Conservation (phyloP, 2,888 invertebrate genomes). For the Miltochrista miniata region DNA sequence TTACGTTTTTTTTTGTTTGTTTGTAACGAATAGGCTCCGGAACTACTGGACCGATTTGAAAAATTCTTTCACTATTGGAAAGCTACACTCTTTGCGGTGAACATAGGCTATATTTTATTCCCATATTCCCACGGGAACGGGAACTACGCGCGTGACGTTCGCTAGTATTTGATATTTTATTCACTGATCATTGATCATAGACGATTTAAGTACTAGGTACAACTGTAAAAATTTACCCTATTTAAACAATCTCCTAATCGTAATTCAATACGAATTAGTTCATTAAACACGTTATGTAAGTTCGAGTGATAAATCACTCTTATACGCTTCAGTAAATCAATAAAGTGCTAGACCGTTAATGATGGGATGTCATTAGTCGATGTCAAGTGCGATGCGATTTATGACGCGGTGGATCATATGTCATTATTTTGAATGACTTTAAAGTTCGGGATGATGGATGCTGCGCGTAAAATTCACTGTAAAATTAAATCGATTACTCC, state of each 20-base stretch:
- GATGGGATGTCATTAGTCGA: constrained; percentile 10
- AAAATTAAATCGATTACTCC: background rate
- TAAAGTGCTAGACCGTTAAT: constrained; percentile 18
- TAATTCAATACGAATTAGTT: constrained; percentile 17
- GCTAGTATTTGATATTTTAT: background rate
- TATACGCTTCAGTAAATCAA: constrained; percentile 19
- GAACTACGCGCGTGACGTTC: no score
- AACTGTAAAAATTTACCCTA: background rate
- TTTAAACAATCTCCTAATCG: constrained; percentile 12
- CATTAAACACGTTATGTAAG: constrained; percentile 14
- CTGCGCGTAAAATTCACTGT: constrained; percentile 1
- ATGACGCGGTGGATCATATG: constrained; percentile 11
- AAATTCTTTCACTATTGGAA: no score
- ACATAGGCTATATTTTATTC: no score
- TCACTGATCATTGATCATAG: background rate
- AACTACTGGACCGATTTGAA: no score
- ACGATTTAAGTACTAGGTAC: no score
- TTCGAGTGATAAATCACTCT: constrained; percentile 10
- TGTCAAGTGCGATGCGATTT: constrained; percentile 15
- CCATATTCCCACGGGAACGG: no score
- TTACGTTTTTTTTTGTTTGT: no score
- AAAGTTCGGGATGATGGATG: background rate
- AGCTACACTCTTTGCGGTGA: no score
- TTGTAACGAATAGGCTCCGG: no score
- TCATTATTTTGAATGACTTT: constrained; percentile 1